Evolutionary conservation across 2,113 vertebrate genomes (phyloP), one percentile per base, ranked within the genome.

Genomic region (Sula dactylatra): DNA sequence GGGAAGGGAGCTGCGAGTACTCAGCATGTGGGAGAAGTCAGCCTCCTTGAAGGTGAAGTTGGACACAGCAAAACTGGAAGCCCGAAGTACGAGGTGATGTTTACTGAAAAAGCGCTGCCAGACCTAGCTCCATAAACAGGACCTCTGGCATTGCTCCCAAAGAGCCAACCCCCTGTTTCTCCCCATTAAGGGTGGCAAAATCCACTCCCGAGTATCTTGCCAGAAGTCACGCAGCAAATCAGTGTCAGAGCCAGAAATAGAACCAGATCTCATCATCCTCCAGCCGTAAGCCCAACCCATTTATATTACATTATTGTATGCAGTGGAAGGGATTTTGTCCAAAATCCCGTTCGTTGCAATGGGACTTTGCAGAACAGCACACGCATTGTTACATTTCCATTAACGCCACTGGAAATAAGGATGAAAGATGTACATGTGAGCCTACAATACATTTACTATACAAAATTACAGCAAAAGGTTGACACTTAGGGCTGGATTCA

Each of bases 341-440:
- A 91, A 93, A 93, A 82, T 85, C 72, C 78, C 12, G 2, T 62
- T 92, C 8, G 22, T 88, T 92, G 72, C 94, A 45, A 38, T 65
- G 87, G 90, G 86, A 67, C 91, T 93, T 58, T 82, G 83, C 69
- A 74, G 73, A 95, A 94, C 82, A 94, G 86, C 79, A 65, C 73
- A 90, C 10, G 16, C 54, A 86, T 90, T 86, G 74, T 94, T 94
- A 89, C 54, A 38, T 61, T 95, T 72, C 86, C 85, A 93, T 91
- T 95, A 97, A 77, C 64, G 21, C 89, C 64, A 72, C 88, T 86
- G 92, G 95, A 95, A 90, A 86, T 69, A 85, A 95, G 91, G 90
- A 72, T 95, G 59, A 96, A 94, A 72, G 86, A 81, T 81, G 92
- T 56, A 84, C 58, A 10, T 85, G 82, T 81, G 82, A 93, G 82